Conservation (phyloP, 2,888 invertebrate genomes). For the Marasmarcha lunaedactyla region DNA sequence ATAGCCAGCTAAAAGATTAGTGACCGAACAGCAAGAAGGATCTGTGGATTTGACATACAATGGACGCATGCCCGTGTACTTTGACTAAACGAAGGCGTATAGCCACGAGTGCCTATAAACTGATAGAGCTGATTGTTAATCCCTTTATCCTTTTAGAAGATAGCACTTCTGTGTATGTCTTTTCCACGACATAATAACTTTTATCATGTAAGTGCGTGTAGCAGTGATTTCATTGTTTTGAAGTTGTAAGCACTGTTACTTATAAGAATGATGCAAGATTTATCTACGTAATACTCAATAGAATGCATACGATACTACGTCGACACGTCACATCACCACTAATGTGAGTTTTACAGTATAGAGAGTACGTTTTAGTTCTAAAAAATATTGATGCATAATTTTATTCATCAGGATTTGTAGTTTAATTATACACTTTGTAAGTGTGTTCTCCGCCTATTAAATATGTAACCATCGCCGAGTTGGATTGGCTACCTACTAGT, state of each 20-base stretch:
- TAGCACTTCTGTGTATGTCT: conserved; percentile 24
- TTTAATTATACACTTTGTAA: conserved; percentile 67
- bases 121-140: conserved; percentile 21
- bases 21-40: too few relatives aligned
- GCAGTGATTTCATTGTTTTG: conserved; percentile 14
- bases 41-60: conserved; percentile 30
- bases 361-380: conserved; percentile 46
- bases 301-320: conserved; percentile 39
- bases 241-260: background rate
- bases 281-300: conserved; percentile 40
- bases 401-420: conserved; percentile 65
- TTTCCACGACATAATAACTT: conserved; percentile 18
- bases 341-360: conserved; percentile 34
- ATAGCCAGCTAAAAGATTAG: too few relatives aligned
- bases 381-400: conserved; percentile 61
- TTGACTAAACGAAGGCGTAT: conserved; percentile 14
- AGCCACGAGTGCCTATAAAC: conserved; percentile 26
- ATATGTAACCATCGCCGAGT: conserved; percentile 61
- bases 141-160: conserved; percentile 14
- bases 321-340: conserved; percentile 54
- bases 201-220: conserved; percentile 5
- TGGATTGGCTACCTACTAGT: conserved; percentile 61
- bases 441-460: conserved; percentile 70
- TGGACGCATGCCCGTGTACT: conserved; percentile 4
- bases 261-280: background rate